phyloP scores from a whole-genome alignment of 2,113 vertebrate species.

The Genyomyrus donnyi region DNA sequence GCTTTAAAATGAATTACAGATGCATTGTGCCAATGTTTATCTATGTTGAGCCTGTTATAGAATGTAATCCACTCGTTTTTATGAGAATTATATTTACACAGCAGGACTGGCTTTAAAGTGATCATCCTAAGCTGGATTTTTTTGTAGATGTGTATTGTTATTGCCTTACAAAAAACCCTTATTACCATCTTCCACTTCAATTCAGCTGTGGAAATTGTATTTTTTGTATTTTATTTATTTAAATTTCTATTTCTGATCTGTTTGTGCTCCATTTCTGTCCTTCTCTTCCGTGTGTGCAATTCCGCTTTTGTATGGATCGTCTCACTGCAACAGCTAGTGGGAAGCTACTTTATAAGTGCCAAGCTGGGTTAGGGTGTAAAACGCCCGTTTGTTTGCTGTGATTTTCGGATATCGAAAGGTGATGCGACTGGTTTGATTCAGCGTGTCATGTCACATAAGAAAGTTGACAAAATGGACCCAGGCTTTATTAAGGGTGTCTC shows the following conservation, averaged over 20 bases:
- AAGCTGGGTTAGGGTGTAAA: not conserved
- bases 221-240: not conserved
- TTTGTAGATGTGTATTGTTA: not conserved
- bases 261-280: not conserved
- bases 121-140: not conserved
- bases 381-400: not conserved
- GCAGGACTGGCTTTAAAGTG: not conserved
- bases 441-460: not conserved
- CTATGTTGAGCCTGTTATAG: conserved; percentile 6
- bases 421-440: not conserved
- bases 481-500: not conserved
- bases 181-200: not conserved
- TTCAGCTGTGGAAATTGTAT: not conserved
- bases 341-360: not conserved
- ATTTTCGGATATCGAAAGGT: not conserved
- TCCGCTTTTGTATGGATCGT: not conserved
- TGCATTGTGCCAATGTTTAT: not conserved
- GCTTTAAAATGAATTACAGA: conserved; percentile 1
- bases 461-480: not conserved
- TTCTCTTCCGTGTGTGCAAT: not conserved
- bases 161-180: not conserved
- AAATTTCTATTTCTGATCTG: not conserved
- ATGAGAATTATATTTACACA: not conserved
- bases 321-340: not conserved
- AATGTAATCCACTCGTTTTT: conserved; percentile 2